phyloP scores from a whole-genome alignment of 2,888 invertebrate species.

The Drosophila bunnanda region DNA sequence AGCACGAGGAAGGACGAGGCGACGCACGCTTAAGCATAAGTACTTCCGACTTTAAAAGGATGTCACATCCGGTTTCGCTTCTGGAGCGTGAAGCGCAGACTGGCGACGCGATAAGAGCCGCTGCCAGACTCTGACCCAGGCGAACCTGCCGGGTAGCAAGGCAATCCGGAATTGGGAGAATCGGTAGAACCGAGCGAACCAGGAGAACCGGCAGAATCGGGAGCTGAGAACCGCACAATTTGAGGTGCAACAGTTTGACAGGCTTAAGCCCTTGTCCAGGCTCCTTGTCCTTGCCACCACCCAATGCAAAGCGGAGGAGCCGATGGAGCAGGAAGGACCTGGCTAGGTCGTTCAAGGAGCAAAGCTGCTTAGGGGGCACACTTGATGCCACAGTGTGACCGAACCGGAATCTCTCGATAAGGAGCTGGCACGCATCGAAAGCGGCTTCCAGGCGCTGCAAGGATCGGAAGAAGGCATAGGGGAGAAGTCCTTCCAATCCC shows the following conservation, averaged over 20 bases:
- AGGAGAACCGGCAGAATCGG: background rate
- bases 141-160: background rate
- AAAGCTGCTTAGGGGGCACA: conserved; percentile 39
- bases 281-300: conserved; percentile 1
- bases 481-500: too few species aligned
- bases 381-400: conserved; percentile 23
- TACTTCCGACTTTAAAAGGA: conserved; percentile 85
- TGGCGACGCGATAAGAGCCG: conserved; percentile 75
- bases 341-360: background rate
- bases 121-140: conserved; percentile 14
- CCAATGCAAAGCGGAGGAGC: background rate
- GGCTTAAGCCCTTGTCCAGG: conserved; percentile 31
- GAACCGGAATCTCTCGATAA: conserved; percentile 15
- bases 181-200: background rate
- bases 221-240: conserved; percentile 32
- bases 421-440: conserved; percentile 6
- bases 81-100: conserved; percentile 76
- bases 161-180: conserved; percentile 9
- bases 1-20: conserved; percentile 28
- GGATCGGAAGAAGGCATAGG: background rate
- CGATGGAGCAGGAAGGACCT: background rate
- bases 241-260: conserved; percentile 62
- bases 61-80: conserved; percentile 83
- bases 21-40: conserved; percentile 83
- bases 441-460: background rate